Conservation (phyloP, 1,140 invertebrate species). For the Macrosteles quadrilineatus region DNA sequence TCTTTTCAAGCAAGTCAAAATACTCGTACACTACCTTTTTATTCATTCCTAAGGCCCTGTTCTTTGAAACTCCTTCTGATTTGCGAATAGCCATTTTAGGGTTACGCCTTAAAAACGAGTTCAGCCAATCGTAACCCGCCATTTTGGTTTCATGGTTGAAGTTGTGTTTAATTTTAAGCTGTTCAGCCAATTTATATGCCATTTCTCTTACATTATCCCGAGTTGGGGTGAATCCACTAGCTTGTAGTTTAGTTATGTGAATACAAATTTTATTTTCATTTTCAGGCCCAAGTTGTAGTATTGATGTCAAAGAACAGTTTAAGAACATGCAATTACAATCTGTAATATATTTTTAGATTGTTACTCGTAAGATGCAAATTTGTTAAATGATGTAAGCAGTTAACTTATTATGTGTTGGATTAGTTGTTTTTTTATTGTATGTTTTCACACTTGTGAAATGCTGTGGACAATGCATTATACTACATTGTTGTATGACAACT, state of each 20-base stretch:
- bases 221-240: too few relatives aligned
- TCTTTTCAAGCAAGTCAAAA: constrained; percentile 29
- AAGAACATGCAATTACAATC: too few relatives aligned
- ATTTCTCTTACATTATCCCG: too few relatives aligned
- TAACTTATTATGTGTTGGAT: too few relatives aligned
- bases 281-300: not conserved
- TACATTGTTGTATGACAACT: too few relatives aligned
- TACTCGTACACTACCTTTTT: constrained; percentile 37
- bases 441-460: too few relatives aligned
- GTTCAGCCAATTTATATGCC: constrained; percentile 9
- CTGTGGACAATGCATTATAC: too few relatives aligned
- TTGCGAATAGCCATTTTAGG: constrained; percentile 40
- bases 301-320: too few relatives aligned
- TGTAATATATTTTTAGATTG: too few relatives aligned
- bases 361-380: too few relatives aligned
- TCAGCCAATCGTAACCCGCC: constrained; percentile 40
- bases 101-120: constrained; percentile 33
- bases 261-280: not conserved
- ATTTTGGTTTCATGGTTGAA: constrained; percentile 26
- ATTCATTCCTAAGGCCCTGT: constrained; percentile 40
- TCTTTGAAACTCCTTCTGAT: constrained; percentile 42
- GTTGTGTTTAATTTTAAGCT: constrained; percentile 16
- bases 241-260: not conserved
- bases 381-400: too few relatives aligned
- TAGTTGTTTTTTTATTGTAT: too few relatives aligned